Evolutionary conservation across 1,140 invertebrate species (phyloP).

Genomic region (Heliothis virescens): DNA sequence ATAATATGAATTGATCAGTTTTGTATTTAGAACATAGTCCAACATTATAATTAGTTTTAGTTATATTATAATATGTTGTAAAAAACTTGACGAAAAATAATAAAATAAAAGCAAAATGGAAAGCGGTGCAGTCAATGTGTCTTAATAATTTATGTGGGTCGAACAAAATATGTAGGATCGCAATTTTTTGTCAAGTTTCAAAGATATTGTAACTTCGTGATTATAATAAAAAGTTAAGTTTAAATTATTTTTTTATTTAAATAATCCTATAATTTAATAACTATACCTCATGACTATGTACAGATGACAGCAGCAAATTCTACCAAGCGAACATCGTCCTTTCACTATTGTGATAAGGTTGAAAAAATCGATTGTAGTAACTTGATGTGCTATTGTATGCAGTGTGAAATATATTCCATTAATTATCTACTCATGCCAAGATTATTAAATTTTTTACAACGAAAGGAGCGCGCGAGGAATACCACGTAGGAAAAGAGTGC

Average conservation of each 20-base stretch:
- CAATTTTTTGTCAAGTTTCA: constrained; percentile 29
- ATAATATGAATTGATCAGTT: constrained; percentile 5
- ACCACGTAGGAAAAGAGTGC: too few species aligned
- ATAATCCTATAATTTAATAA: too few species aligned
- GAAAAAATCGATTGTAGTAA: too few species aligned
- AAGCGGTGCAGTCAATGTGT: not conserved
- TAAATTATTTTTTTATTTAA: constrained; percentile 31
- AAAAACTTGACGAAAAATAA: constrained; percentile 27
- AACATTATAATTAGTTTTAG: constrained; percentile 12
- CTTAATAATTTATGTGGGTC: constrained; percentile 2
- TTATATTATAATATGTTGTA: constrained; percentile 1
- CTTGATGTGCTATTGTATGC: too few species aligned
- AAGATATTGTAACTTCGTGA: constrained; percentile 18
- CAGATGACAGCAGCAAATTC: too few species aligned
- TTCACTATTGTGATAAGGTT: too few species aligned
- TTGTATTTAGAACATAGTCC: constrained; percentile 18
- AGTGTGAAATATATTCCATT: too few species aligned
- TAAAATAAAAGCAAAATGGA: not conserved
- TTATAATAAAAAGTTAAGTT: constrained; percentile 43
- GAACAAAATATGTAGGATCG: not conserved
- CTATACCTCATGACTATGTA: too few species aligned
- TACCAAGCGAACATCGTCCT: too few species aligned
- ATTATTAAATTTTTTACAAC: too few species aligned
- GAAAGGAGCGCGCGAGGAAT: too few species aligned
- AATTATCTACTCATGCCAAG: too few species aligned